Evolutionary conservation across 2,797 vertebrate species (phyloP).

Genomic region (Paratrypauchen microcephalus): DNA sequence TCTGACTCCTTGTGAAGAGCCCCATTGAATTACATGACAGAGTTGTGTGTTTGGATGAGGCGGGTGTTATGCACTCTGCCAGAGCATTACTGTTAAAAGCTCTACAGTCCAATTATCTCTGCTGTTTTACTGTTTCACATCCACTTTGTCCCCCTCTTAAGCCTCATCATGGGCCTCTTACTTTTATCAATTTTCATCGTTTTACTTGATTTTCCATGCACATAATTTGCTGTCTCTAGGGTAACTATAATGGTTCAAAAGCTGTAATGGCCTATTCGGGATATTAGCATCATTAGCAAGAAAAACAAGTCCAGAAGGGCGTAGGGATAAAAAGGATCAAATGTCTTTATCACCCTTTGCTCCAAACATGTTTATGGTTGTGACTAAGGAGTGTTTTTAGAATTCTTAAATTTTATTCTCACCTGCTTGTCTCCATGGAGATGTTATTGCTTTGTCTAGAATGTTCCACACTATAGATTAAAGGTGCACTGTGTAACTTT

Average conservation of each 20-base stretch:
- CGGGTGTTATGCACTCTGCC: constrained; percentile 21
- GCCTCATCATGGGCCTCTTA: not conserved
- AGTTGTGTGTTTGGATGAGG: constrained; percentile 37
- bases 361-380: not conserved
- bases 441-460: too few species aligned
- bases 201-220: constrained; percentile 29
- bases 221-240: constrained; percentile 64
- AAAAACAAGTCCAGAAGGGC: not conserved
- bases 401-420: too few species aligned
- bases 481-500: too few species aligned
- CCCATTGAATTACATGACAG: not conserved
- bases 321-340: not conserved
- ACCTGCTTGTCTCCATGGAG: too few species aligned
- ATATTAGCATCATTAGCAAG: constrained; percentile 39
- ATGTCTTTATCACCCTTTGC: too few species aligned
- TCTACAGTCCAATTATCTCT: not conserved
- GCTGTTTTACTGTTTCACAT: constrained; percentile 9
- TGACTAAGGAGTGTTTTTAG: too few species aligned
- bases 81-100: constrained; percentile 30
- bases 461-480: too few species aligned
- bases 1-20: not conserved
- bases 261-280: constrained; percentile 53
- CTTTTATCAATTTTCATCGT: constrained; percentile 35
- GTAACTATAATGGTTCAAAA: constrained; percentile 47
- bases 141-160: constrained; percentile 10